Evolutionary conservation across 2,888 invertebrate genomes (phyloP).

Genomic region (Cistogaster globosa): DNA sequence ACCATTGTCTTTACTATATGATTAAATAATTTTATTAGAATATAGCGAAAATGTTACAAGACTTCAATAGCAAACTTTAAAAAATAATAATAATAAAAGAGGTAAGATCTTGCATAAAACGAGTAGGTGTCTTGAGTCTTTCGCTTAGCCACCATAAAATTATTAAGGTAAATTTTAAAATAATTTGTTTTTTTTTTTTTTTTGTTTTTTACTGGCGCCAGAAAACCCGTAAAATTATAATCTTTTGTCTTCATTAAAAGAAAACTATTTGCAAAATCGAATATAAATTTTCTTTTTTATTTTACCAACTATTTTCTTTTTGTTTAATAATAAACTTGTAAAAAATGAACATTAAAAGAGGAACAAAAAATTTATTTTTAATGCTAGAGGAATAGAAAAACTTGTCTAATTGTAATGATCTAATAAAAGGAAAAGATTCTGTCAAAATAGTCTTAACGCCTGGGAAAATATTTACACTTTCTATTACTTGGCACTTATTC

Average conservation of each 20-base stretch:
- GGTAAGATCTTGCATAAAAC: neutral
- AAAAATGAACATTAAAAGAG: constrained; percentile 19
- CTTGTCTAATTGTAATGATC: constrained; percentile 73
- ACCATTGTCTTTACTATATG: constrained; percentile 32
- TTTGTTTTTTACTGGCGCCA: constrained; percentile 57
- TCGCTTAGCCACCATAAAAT: neutral
- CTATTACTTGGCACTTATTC: constrained; percentile 21
- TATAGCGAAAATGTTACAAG: constrained; percentile 11
- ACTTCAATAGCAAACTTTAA: constrained; percentile 19
- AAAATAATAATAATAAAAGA: neutral
- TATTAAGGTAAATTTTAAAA: neutral
- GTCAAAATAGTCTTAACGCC: constrained; percentile 78
- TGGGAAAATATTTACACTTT: constrained; percentile 79
- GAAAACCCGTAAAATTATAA: constrained; percentile 52
- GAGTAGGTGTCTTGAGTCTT: constrained; percentile 45
- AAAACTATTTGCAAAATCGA: constrained; percentile 56
- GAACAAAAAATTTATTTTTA: neutral
- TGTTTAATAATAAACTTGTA: constrained; percentile 24
- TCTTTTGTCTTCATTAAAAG: constrained; percentile 36
- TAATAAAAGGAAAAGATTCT: constrained; percentile 77
- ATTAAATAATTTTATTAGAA: constrained; percentile 41
- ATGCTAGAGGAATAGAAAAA: constrained; percentile 14
- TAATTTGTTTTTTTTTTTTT: too few species aligned
- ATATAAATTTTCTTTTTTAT: constrained; percentile 37
- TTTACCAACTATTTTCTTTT: constrained; percentile 37